phyloP scores from a whole-genome alignment of 2,797 vertebrate genomes.

The Melanogrammus aeglefinus region DNA sequence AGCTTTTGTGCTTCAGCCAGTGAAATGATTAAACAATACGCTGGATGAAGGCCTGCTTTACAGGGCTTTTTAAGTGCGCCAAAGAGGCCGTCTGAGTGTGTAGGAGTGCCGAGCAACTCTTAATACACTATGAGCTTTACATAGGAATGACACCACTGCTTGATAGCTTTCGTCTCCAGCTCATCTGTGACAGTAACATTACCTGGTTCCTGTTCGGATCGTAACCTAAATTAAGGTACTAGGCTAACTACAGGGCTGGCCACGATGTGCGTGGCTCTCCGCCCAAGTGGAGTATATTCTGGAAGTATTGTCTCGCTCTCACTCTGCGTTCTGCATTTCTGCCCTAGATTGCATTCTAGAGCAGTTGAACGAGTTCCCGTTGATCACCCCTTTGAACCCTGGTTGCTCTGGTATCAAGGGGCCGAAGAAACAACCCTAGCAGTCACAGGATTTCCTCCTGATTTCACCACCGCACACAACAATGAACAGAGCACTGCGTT shows the following conservation, averaged over 20 bases:
- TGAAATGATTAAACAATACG: slow-evolving; percentile 6
- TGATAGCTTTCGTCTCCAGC: background rate
- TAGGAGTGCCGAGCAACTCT: background rate
- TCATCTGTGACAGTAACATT: background rate
- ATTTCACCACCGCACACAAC: slow-evolving; percentile 5
- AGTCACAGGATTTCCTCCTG: slow-evolving; percentile 25
- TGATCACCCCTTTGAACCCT: background rate
- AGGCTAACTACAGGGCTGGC: background rate
- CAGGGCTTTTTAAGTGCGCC: background rate
- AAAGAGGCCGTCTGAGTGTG: background rate
- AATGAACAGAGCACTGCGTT: background rate
- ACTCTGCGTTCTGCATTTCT: slow-evolving; percentile 5
- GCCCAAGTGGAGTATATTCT: too few relatives aligned
- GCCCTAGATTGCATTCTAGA: slow-evolving; percentile 1
- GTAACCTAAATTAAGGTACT: background rate
- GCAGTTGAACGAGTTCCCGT: slow-evolving; percentile 22
- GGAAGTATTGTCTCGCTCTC: background rate
- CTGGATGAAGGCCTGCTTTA: background rate
- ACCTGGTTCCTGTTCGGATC: background rate
- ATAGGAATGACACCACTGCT: background rate
- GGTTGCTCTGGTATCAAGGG: slow-evolving; percentile 7
- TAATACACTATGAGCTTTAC: background rate
- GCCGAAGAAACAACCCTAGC: slow-evolving; percentile 28
- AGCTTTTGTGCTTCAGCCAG: slow-evolving; percentile 13
- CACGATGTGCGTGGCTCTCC: background rate